Base-by-base conservation (phyloP, 2,888 invertebrate genomes). In the Iphiclides podalirius region DNA sequence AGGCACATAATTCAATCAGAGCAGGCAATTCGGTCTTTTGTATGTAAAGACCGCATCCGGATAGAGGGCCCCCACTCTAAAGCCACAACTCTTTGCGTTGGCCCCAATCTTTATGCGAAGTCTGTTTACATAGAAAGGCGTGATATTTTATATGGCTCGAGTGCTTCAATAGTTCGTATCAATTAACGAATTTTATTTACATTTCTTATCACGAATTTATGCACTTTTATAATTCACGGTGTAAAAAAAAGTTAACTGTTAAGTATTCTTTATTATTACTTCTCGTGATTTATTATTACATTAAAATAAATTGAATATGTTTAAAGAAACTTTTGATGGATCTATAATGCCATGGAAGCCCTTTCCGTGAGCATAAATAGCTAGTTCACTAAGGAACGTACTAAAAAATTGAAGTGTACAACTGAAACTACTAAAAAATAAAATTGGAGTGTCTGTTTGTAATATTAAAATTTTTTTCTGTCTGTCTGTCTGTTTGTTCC, bases 1-100 rank as follows among this genome's bases (percentile, higher is more conserved):
- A 68, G 75, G 75, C 70, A 68, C 72, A 79, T 83, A 80, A 83
- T 84, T 87, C 84, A 84, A 85, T 87, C 80, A 82, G 69, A 58
- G 62, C 57, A 64, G 71, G 72, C 79, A 79, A 82, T 82, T 80
- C 75, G 69, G 75, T 76, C 82, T 80, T 84, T 85, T 85, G 79
- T 84, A 79, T 76, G 79, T 80, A 78, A 79, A 81, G 79, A 80
- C 79, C 79, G 75, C 75, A 73, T 74, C 72, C 72, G 74, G 67
- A 68, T 63, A 61, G 61, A 64, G 63, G 67, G 57, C 59, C 53
- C 55, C 54, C 45, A 53, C 55, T 39, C 44, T 36, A 12, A 44
- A 50, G 50, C 50, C 52, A 44, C 53, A 48, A 52, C 48, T 52
- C 52, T 52, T 52, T 49, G 52, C 45, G 57, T 58, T 53, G 57